Evolutionary conservation across 2,888 invertebrate genomes (phyloP), one percentile per base, ranked within the genome.

Genomic region (Lymantria dispar): DNA sequence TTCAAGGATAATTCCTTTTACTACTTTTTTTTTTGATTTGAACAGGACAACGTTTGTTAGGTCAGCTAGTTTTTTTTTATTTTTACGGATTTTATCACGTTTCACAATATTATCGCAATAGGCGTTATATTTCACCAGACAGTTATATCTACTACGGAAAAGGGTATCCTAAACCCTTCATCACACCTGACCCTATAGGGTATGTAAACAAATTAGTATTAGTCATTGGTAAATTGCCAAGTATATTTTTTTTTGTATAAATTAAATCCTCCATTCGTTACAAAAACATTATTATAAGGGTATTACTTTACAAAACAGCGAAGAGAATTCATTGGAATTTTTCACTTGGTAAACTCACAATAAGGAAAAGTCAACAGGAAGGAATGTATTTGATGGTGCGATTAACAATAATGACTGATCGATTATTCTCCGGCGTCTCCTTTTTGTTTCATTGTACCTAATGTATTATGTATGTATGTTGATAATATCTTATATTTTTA

Each of bases 361-460:
- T 60, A 57, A 63, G 67, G 64, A 64, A 64, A 64, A 62, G 61
- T 56, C 54, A 59, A 53, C 43, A 45, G 52, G 22, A 49, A 56
- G 54, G 50, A 52, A 61, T 65, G 61, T 67, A 55, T 68, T 68
- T 61, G 69, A 63, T 68, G 54, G 63, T 52, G 47, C 58, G 63
- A 68, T 67, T 68, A 65, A 54, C 58, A 54, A 58, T 63, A 68
- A 67, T 56, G 63, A 65, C 56, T 45, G 57, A 68, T 68, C 66
- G 66, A 67, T 68, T 68, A 63, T 65, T 68, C 63, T 63, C 54
- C 49, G 48, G 46, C 37, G 50, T 47, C 50, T 40, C 36, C 46
- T 52, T 53, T n/a, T 52, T 53, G 52, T 64, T 64, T 60, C 38
- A 43, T 48, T 47, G 14, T 42, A 13, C 51, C 47, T 54, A 50